Evolutionary conservation across 2,113 vertebrate species (phyloP), one percentile per base, ranked within the genome.

Genomic region (Thymallus thymallus): DNA sequence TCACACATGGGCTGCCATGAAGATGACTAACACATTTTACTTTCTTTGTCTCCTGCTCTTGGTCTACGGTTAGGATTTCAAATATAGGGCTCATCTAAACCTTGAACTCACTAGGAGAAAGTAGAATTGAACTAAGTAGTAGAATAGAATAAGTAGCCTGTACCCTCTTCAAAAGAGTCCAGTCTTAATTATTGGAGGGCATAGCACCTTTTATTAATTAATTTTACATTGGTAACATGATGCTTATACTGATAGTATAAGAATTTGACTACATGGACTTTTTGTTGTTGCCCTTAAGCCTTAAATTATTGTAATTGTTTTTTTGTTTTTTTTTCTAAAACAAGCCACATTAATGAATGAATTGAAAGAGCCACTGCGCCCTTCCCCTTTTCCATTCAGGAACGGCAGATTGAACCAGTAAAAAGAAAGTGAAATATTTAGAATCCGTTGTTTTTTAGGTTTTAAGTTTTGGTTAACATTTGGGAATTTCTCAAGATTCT

Each of bases 401-500:
- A 81, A 73, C 67, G 68, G 69, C 58, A 78, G 26, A 75, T 70
- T 77, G 65, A 77, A 74, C 48, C 68, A 72, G 74, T 23, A 63
- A 41, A 12, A 41, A 51, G 48, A 51, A 51, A 51, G 48, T 18
- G 48, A 51, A 51, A 71, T 71, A 70, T 6, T 72, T 70, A 82
- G 78, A 66, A 79, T 83, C 77, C 48, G 77, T 85, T 87, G 72
- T 86, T 80, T 80, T 83, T 68, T 71, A 74, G 75, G 81, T 61
- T 70, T 60, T 82, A 77, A 84, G 56, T 72, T 72, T 95, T 94
- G 90, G 93, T 93, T 94, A 90, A 91, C 93, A 93, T 94, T 90
- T 93, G 93, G 94, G 92, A 93, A 94, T 89, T 88, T 82, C 62
- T 81, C 67, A 85, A 95, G 94, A 94, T 92, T 91, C 94, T 95